A percentile compares a stretch with the other conserved stretches of the same genome.
Conservation (phyloP, 2,888 invertebrate species). For the Drosophila lutescens region DNA sequence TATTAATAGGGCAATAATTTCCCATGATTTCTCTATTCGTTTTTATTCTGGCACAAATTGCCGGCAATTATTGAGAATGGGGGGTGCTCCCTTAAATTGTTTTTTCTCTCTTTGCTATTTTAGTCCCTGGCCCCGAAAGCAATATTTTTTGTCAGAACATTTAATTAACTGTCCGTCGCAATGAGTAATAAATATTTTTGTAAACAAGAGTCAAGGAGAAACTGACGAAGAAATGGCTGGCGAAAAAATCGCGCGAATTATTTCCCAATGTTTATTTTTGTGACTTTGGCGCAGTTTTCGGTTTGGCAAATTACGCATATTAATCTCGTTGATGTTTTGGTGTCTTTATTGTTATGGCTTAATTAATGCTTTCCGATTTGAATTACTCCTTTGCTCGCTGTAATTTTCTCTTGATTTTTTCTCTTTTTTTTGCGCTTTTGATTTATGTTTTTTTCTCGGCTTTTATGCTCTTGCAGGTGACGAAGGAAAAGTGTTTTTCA, state of each 20-base stretch:
- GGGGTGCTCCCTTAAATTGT: conserved; percentile 5
- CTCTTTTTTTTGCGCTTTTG: conserved; percentile 17
- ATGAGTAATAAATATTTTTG: conserved; percentile 48
- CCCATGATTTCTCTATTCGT: conserved; percentile 33
- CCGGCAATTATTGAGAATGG: conserved; percentile 4
- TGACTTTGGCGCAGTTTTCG: conserved; percentile 3
- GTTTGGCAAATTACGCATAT: conserved; percentile 11
- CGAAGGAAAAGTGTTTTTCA: conserved; percentile 20
- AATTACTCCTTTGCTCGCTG: conserved; percentile 13
- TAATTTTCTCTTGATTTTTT: conserved; percentile 2
- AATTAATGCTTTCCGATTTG: conserved; percentile 63
- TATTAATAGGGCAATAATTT: conserved; percentile 54
- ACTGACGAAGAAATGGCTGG: conserved; percentile 5
- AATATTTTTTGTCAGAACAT: conserved; percentile 25
- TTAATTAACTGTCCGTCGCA: conserved; percentile 50
- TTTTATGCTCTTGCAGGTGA: conserved; percentile 34
- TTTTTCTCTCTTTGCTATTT: neutral
- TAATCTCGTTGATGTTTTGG: conserved; percentile 18
- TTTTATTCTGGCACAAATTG: conserved; percentile 52
- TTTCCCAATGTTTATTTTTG: conserved; percentile 27
- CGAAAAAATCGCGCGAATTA: neutral
- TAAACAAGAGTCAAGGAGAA: conserved; percentile 15
- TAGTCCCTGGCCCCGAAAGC: conserved; percentile 29
- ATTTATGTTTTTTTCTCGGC: conserved; percentile 31
- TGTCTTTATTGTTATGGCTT: conserved; percentile 60